Conservation (phyloP, 2,888 invertebrate species). For the Ophioninae sp. region DNA sequence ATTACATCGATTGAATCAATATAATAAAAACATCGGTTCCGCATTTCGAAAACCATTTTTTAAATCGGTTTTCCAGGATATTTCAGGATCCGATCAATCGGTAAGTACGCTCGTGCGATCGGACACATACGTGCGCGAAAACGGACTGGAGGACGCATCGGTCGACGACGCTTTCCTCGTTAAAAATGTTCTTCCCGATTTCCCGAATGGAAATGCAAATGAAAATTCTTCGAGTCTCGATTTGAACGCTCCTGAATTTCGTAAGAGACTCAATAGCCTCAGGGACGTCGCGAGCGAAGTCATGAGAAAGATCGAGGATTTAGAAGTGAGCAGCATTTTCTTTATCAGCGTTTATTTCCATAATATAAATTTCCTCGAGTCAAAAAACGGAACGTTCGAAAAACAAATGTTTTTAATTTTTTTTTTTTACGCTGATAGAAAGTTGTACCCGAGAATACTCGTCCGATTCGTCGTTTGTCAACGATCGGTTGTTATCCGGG, state of each 20-base stretch:
- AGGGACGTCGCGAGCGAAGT: conserved; percentile 51
- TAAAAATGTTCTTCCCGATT: conserved; percentile 10
- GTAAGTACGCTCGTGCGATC: conserved; percentile 52
- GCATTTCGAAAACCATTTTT: background rate
- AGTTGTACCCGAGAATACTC: conserved; percentile 40
- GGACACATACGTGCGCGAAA: conserved; percentile 63
- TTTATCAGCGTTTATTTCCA: background rate
- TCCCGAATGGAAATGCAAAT: conserved; percentile 22
- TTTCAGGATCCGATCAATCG: conserved; percentile 37
- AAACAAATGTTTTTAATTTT: background rate
- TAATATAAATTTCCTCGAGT: too few species aligned
- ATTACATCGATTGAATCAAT: too few species aligned
- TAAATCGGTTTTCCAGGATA: conserved; percentile 17
- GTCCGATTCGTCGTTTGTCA: conserved; percentile 65
- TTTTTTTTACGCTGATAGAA: conserved; percentile 53
- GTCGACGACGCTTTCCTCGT: conserved; percentile 26
- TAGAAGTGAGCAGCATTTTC: conserved; percentile 38
- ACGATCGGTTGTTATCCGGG: conserved; percentile 51
- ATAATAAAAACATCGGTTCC: too few species aligned
- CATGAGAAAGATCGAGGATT: conserved; percentile 56
- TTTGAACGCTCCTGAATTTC: conserved; percentile 20
- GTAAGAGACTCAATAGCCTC: conserved; percentile 52
- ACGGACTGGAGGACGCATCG: background rate
- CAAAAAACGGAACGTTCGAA: background rate
- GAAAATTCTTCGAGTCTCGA: background rate